Percentiles rank a stretch among this genome's conserved stretches.
Evolutionary conservation across 2,888 invertebrate species (phyloP).

Genomic region (Rhyacophila evoluta): DNA sequence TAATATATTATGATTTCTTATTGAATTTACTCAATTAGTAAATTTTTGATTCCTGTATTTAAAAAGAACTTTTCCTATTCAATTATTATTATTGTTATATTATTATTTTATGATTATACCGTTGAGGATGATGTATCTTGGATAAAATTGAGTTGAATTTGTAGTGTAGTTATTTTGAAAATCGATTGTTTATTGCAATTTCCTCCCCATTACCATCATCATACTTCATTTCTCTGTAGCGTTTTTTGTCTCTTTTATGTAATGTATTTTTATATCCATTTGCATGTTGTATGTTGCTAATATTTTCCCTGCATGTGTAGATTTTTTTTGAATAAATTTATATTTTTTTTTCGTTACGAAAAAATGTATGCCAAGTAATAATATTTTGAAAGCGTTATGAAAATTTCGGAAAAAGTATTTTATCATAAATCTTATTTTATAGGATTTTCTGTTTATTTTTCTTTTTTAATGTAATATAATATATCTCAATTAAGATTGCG

Average conservation of each 20-base stretch:
- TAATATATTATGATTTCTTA: not conserved
- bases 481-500: no score
- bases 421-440: no score
- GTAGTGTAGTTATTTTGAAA: conserved; percentile 54
- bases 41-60: conserved; percentile 18
- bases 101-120: conserved; percentile 25
- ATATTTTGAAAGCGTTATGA: not conserved
- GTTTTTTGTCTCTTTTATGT: conserved; percentile 29
- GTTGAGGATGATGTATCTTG: conserved; percentile 23
- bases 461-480: no score
- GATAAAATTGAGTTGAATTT: conserved; percentile 19
- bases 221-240: conserved; percentile 31
- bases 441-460: no score
- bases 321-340: conserved; percentile 12
- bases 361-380: not conserved
- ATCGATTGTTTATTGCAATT: conserved; percentile 50
- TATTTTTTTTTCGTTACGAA: not conserved
- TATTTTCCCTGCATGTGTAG: conserved; percentile 9
- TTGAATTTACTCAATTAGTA: conserved; percentile 16
- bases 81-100: conserved; percentile 28
- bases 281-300: conserved; percentile 19
- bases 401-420: no score
- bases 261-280: conserved; percentile 20
- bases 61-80: conserved; percentile 9
- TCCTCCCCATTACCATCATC: conserved; percentile 16